Conservation (phyloP, 2,888 invertebrate genomes). For the Parasteatoda lunata region DNA sequence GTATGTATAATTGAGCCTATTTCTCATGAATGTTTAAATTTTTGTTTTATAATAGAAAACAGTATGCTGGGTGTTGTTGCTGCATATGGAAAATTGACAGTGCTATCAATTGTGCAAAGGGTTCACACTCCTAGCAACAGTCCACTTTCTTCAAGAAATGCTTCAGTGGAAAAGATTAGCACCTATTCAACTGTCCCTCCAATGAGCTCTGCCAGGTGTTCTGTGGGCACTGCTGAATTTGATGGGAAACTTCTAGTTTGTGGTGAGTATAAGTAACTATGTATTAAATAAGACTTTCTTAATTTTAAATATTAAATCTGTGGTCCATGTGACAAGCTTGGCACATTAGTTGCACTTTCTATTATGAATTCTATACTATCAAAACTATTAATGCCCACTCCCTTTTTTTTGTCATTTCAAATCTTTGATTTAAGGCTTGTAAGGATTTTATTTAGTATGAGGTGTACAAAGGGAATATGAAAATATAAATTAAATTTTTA, state of each 20-base stretch:
- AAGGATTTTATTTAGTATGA: no score
- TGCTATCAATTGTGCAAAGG: slow-evolving; percentile 80
- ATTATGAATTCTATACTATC: no score
- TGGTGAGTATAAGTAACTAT: slow-evolving; percentile 77
- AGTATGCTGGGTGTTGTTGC: slow-evolving; percentile 81
- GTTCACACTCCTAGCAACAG: slow-evolving; percentile 73
- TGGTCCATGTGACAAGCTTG: no score
- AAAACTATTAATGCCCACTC: no score
- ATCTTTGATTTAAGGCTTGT: no score
- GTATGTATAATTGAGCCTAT: no score
- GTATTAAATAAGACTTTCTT: not conserved
- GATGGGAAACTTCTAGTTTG: slow-evolving; percentile 84
- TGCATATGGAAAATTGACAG: slow-evolving; percentile 79
- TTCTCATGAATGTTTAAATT: no score
- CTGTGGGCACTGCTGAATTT: slow-evolving; percentile 83
- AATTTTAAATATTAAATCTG: no score
- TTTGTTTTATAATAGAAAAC: slow-evolving; percentile 72
- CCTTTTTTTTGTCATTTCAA: no score
- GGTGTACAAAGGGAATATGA: no score
- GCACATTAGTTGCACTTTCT: no score
- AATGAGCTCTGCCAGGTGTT: slow-evolving; percentile 83
- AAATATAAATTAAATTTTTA: no score
- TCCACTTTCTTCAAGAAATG: slow-evolving; percentile 61
- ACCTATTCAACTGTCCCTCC: slow-evolving; percentile 79
- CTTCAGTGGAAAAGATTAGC: slow-evolving; percentile 77